These are phyloP conservation scores for Podarcis lilfordi DNA, from an alignment of 2,797 vertebrate genomes.

Conservation along the genomic window DNA sequence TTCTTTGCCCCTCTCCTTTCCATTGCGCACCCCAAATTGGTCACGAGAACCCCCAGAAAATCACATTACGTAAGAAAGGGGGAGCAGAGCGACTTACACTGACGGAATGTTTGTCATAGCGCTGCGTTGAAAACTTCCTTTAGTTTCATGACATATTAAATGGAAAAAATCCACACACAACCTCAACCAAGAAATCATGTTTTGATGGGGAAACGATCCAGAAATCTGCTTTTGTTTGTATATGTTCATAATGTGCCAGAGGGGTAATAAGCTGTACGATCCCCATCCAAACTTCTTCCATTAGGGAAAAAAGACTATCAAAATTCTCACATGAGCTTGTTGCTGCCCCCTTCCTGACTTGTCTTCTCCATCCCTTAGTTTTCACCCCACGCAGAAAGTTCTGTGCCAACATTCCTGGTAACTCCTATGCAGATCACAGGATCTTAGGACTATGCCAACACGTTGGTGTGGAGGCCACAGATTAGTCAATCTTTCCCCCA, in stretches of 20 bases:
- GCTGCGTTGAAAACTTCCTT: too few relatives aligned
- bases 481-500: background rate
- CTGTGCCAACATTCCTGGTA: constrained; percentile 28
- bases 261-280: background rate
- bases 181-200: background rate
- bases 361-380: background rate
- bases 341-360: background rate
- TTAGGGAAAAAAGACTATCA: background rate
- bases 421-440: constrained; percentile 27
- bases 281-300: background rate
- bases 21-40: too few relatives aligned
- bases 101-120: background rate
- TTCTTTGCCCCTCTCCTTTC: too few relatives aligned
- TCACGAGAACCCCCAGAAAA: too few relatives aligned
- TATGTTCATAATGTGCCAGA: background rate
- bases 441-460: constrained; percentile 3
- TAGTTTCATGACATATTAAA: constrained; percentile 30
- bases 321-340: background rate
- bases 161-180: background rate
- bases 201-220: background rate
- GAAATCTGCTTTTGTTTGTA: background rate
- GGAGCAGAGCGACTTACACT: too few relatives aligned
- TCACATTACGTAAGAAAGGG: too few relatives aligned
- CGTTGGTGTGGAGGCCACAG: background rate
- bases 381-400: background rate